A percentile compares a stretch with the other conserved stretches of the same genome.
phyloP scores from a whole-genome alignment of 2,888 invertebrate species.

The Dryobota labecula region DNA sequence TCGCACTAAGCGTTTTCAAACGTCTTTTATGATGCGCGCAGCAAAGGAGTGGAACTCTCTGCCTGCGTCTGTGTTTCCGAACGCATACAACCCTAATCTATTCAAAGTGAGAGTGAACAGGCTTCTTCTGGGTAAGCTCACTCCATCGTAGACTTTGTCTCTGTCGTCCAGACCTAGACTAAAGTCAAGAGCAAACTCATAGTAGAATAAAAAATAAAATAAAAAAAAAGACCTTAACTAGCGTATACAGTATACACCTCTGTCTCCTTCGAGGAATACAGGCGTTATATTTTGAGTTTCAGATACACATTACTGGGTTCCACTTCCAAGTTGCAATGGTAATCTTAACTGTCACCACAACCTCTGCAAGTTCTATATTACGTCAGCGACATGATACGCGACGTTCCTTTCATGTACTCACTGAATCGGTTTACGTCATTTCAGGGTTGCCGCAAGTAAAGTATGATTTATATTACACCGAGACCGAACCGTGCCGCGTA shows the following conservation, averaged over 20 bases:
- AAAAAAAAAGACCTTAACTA: neutral
- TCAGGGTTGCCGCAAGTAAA: constrained; percentile 43
- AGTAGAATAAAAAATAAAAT: too few relatives aligned
- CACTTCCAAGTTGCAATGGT: neutral
- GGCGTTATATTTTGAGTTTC: neutral
- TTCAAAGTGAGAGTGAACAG: too few relatives aligned
- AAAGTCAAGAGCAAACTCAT: too few relatives aligned
- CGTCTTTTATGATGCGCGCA: too few relatives aligned
- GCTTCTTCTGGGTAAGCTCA: too few relatives aligned
- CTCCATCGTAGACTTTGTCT: too few relatives aligned
- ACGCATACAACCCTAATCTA: too few relatives aligned
- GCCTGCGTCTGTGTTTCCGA: too few relatives aligned
- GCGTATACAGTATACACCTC: too few relatives aligned
- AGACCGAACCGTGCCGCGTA: neutral
- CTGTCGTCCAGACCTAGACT: too few relatives aligned
- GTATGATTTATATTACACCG: neutral
- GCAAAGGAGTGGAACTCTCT: too few relatives aligned
- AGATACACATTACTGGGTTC: neutral
- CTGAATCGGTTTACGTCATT: constrained; percentile 16
- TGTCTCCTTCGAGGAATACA: fast-evolving
- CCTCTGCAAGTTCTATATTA: constrained; percentile 18
- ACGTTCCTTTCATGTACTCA: constrained; percentile 28
- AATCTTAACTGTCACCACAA: constrained; percentile 20
- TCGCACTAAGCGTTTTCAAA: too few relatives aligned
- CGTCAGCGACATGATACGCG: constrained; percentile 35